Conservation (phyloP, 2,888 invertebrate species). For the Alloscopus bannaensis region DNA sequence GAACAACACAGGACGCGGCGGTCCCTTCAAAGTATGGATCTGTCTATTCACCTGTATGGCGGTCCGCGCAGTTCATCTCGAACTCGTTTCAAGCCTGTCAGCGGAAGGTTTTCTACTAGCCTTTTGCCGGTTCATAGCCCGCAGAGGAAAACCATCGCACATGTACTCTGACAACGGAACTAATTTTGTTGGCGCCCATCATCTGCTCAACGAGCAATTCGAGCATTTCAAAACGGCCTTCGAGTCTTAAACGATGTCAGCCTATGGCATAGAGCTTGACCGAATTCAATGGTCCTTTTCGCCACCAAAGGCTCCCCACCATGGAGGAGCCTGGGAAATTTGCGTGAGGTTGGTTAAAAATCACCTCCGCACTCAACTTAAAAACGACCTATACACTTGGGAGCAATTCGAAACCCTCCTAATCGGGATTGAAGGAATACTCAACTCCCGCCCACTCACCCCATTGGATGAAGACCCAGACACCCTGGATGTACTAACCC, state of each 20-base stretch:
- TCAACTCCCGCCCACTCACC: slow-evolving; percentile 73
- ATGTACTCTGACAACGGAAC: slow-evolving; percentile 65
- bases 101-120: slow-evolving; percentile 58
- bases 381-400: slow-evolving; percentile 54
- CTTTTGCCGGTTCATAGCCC: slow-evolving; percentile 53
- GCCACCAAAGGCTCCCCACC: slow-evolving; percentile 62
- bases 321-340: slow-evolving; percentile 68
- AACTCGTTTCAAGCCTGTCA: slow-evolving; percentile 46
- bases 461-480: slow-evolving; percentile 70
- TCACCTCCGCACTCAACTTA: slow-evolving; percentile 54
- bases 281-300: slow-evolving; percentile 69
- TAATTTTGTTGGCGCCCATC: slow-evolving; percentile 61
- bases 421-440: slow-evolving; percentile 70
- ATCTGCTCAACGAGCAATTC: slow-evolving; percentile 18
- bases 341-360: slow-evolving; percentile 62
- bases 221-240: not conserved
- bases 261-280: slow-evolving; percentile 35
- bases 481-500: slow-evolving; percentile 73
- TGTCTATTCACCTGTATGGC: slow-evolving; percentile 59
- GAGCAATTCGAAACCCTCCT: slow-evolving; percentile 69
- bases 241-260: not conserved
- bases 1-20: slow-evolving; percentile 11
- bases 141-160: slow-evolving; percentile 52
- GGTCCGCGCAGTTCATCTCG: slow-evolving; percentile 56
- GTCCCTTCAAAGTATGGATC: slow-evolving; percentile 38